Percentiles rank a stretch among this genome's conserved stretches.
phyloP scores from a whole-genome alignment of 1,140 invertebrate genomes.

The Hypsibius dujardini region DNA sequence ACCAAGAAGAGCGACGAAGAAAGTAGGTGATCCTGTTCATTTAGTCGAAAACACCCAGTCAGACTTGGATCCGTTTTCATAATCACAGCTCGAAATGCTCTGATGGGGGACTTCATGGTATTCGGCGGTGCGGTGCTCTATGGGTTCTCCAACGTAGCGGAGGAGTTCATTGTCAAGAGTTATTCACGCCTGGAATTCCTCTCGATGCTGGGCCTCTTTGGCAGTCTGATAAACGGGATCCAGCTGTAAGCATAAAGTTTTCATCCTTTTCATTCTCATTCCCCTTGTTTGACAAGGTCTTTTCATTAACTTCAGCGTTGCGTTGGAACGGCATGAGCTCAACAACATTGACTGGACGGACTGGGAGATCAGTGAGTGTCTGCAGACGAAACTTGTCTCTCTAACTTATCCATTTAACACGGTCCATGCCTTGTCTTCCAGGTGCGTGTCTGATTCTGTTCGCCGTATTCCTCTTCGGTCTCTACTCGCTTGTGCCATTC shows the following conservation, averaged over 20 bases:
- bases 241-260: constrained; percentile 48
- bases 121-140: constrained; percentile 59
- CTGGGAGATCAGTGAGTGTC: constrained; percentile 35
- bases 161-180: constrained; percentile 65
- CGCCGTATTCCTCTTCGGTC: constrained; percentile 48
- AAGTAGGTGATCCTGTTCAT: constrained; percentile 31
- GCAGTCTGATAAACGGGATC: constrained; percentile 53
- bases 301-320: no score
- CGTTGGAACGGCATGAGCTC: constrained; percentile 39
- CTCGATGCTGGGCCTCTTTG: constrained; percentile 64
- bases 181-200: constrained; percentile 61
- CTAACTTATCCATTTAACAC: no score
- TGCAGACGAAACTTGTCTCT: no score
- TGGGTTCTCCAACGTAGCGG: constrained; percentile 58
- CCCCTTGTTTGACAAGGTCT: no score
- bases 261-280: no score
- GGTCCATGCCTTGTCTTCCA: constrained; percentile 28
- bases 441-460: constrained; percentile 42
- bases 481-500: constrained; percentile 55
- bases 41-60: neutral
- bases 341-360: constrained; percentile 38
- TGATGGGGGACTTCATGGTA: constrained; percentile 65
- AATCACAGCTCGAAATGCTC: constrained; percentile 52
- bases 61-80: constrained; percentile 22
- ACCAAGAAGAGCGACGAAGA: constrained; percentile 37